Conservation (phyloP, 2,888 invertebrate genomes). For the Julus scandinavius region DNA sequence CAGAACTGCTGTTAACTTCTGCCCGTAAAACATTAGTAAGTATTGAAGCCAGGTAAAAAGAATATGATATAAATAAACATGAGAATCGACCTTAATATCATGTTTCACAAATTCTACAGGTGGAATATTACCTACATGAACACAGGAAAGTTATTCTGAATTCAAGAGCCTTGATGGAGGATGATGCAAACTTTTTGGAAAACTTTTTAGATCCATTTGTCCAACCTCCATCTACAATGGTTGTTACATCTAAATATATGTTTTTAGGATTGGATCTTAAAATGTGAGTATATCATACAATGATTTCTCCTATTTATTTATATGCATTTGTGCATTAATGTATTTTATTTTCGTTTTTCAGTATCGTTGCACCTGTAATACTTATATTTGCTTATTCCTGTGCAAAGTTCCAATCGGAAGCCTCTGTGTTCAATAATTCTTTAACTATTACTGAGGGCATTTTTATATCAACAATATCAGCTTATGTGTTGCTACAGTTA, state of each 20-base stretch:
- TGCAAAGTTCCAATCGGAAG: not conserved
- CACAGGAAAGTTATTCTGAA: not conserved
- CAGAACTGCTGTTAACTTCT: not conserved
- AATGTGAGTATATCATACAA: not conserved
- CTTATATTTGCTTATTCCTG: constrained; percentile 2
- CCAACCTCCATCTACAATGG: not conserved
- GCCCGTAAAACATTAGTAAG: not conserved
- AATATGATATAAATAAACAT: not conserved
- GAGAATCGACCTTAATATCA: not conserved
- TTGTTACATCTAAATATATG: not conserved
- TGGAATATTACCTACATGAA: not conserved
- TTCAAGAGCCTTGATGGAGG: not conserved
- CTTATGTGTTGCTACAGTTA: constrained; percentile 3
- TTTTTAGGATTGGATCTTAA: not conserved
- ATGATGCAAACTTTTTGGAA: constrained; percentile 31
- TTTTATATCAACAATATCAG: constrained; percentile 25
- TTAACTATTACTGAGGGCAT: not conserved
- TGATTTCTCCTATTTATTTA: not conserved
- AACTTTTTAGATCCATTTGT: not conserved
- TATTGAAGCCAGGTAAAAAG: not conserved
- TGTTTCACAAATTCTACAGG: not conserved
- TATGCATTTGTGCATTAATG: not conserved
- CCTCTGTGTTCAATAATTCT: not conserved
- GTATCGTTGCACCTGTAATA: not conserved
- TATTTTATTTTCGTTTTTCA: not conserved